Evolutionary conservation across 64 coral and sea anemone species (phyloP).

Genomic region (Porites lutea): DNA sequence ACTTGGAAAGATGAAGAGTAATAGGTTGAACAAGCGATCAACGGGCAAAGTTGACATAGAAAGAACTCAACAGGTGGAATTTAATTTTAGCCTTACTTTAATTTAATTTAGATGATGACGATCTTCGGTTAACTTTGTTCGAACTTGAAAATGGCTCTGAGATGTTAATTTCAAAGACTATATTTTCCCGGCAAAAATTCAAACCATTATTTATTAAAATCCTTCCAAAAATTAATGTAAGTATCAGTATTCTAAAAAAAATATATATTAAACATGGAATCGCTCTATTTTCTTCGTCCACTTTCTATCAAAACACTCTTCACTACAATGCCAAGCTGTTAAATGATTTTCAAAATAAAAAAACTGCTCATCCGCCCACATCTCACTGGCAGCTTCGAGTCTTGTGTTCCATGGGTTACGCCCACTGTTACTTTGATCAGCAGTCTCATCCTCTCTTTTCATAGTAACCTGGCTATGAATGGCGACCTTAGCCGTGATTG

Average conservation of each 20-base stretch:
- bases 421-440: not conserved
- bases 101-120: no score
- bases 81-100: no score
- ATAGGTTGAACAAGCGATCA: no score
- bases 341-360: constrained; percentile 28
- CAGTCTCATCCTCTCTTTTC: not conserved
- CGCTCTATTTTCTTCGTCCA: constrained; percentile 39
- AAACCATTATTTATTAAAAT: no score
- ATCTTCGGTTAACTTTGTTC: no score
- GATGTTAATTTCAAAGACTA: no score
- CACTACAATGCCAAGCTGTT: constrained; percentile 18
- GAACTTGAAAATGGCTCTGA: no score
- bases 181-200: no score
- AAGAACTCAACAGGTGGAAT: no score
- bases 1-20: no score
- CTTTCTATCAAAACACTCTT: constrained; percentile 17
- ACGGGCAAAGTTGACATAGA: no score
- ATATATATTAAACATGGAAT: not conserved
- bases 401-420: not conserved
- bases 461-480: constrained; percentile 9
- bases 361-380: constrained; percentile 28
- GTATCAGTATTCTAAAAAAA: not conserved
- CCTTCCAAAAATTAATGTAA: no score
- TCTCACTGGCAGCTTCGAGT: constrained; percentile 1
- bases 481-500: constrained; percentile 3